Evolutionary conservation across 2,888 invertebrate species (phyloP), one percentile per base, ranked within the genome.

Genomic region (Euplagia quadripunctaria): DNA sequence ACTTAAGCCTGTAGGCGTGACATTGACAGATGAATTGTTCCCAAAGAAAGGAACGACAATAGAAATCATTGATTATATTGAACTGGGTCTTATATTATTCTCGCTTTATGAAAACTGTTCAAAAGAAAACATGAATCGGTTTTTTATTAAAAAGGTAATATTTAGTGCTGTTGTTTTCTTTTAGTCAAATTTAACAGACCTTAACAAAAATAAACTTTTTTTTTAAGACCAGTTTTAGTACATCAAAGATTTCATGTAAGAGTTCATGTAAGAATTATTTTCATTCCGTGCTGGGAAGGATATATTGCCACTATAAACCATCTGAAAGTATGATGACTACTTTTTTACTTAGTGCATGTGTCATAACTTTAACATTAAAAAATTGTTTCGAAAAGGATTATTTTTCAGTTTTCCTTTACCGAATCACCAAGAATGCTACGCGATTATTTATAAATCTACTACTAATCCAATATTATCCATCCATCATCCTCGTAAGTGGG

Each of bases 21-120:
- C 89, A 86, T 81, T 90, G 89, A 90, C 83, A 82, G 84, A 90
- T 89, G 85, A 79, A 87, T 84, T 76, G 71, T 66, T 76, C 79
- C 78, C 73, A 75, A 76, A 74, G 65, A 74, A 75, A 73, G 68
- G 70, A 79, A 70, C 68, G 74, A 79, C 76, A 80, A 81, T 77
- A 75, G 79, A 80, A 80, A 80, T 75, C 72, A 87, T 85, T 85
- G 80, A 84, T 83, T 82, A 76, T 78, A 73, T 81, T 81, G 73
- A 68, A 78, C 67, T 66, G 64, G 70, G 75, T 14, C 63, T 63
- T 58, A 61, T 17, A 74, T 64, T 65, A 43, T 67, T 65, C 55
- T 66, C 9, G 20, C 64, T 67, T 64, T 64, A 69, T 43, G 31
- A 61, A 61, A 61, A 61, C 61, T 61, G 31, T 2, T 61, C 61